phyloP scores from a whole-genome alignment of 1,140 invertebrate genomes.

The Zaprionus camerounensis region DNA sequence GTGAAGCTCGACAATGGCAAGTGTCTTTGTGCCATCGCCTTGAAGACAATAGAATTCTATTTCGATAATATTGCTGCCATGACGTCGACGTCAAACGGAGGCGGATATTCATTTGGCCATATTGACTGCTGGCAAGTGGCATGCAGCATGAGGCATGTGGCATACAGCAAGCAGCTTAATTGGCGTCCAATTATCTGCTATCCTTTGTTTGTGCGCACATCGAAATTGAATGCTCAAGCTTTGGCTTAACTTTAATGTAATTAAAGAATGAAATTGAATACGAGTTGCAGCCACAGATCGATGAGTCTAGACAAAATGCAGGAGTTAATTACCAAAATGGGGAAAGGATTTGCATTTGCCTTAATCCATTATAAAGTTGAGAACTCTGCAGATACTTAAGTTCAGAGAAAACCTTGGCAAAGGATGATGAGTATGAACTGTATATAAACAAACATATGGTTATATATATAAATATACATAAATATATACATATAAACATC shows the following conservation, averaged over 20 bases:
- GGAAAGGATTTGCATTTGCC: background rate
- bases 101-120: slow-evolving; percentile 26
- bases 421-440: no score
- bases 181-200: slow-evolving; percentile 15
- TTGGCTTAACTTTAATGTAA: background rate
- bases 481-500: no score
- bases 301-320: background rate
- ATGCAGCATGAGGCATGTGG: background rate
- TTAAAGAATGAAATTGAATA: background rate
- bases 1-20: background rate
- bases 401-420: no score
- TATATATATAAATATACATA: no score
- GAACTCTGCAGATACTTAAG: background rate
- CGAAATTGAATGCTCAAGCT: background rate
- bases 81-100: background rate
- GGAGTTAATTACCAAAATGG: background rate
- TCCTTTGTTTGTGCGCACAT: slow-evolving; percentile 19
- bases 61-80: slow-evolving; percentile 36
- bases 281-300: background rate
- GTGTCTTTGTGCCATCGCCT: slow-evolving; percentile 36
- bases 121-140: slow-evolving; percentile 1
- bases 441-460: no score
- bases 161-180: slow-evolving; percentile 13
- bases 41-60: slow-evolving; percentile 32
- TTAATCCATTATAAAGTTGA: background rate